Conservation (phyloP, 2,113 vertebrate species). For the Strigops habroptila region DNA sequence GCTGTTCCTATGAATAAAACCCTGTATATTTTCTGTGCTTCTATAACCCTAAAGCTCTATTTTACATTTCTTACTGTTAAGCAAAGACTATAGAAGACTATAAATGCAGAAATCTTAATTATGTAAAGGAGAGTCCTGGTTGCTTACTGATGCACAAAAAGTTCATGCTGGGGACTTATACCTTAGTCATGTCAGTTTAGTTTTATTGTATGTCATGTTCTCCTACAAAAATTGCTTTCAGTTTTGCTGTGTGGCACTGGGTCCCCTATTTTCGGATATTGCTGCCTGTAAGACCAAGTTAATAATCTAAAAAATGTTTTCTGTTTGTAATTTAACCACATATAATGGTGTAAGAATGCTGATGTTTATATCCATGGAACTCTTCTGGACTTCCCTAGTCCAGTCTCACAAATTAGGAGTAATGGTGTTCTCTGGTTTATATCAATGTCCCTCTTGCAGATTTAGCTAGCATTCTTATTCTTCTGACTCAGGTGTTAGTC, state of each 20-base stretch:
- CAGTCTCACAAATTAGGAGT: rapidly evolving
- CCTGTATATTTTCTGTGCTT: neutral
- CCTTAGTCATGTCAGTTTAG: neutral
- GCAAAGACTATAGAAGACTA: neutral
- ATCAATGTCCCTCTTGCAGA: rapidly evolving
- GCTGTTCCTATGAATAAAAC: neutral
- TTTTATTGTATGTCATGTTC: neutral
- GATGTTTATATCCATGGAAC: neutral
- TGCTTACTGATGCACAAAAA: neutral
- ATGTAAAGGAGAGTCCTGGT: neutral
- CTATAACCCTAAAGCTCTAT: neutral
- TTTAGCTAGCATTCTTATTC: neutral
- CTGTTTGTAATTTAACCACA: neutral
- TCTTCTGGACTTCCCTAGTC: neutral
- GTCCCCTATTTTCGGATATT: too few relatives aligned
- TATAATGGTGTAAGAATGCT: rapidly evolving
- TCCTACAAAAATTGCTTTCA: neutral
- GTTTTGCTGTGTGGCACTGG: neutral
- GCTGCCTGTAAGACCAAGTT: neutral
- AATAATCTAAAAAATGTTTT: neutral
- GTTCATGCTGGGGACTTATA: neutral
- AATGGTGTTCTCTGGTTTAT: neutral
- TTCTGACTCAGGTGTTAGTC: neutral
- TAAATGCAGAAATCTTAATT: neutral
- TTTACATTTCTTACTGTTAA: neutral